These are phyloP conservation scores for Melipona bicolor DNA, from an alignment of 2,888 invertebrate species.

Conservation along the genomic window DNA sequence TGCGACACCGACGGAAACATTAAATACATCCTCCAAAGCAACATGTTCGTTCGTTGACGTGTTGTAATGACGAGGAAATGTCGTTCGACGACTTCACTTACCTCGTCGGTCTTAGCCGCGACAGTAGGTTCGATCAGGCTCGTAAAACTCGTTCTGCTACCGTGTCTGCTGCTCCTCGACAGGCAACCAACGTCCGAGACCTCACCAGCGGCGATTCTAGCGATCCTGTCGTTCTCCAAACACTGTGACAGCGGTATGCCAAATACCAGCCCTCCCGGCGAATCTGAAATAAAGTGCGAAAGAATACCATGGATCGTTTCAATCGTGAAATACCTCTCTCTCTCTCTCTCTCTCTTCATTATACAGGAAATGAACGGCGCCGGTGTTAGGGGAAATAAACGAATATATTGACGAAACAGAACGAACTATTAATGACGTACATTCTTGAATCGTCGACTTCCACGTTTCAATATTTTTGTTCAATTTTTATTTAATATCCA, in stretches of 20 bases:
- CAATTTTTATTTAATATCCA: too few species aligned
- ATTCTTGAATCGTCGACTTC: not conserved
- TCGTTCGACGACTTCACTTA: slow-evolving; percentile 81
- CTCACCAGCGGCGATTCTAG: slow-evolving; percentile 83
- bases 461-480: too few species aligned
- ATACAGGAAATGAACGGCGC: not conserved
- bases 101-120: slow-evolving; percentile 85
- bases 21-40: not conserved
- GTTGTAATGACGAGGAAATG: not conserved
- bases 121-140: slow-evolving; percentile 87
- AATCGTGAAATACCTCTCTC: not conserved
- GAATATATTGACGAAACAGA: not conserved
- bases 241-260: slow-evolving; percentile 94
- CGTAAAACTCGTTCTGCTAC: slow-evolving; percentile 90
- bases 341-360: not conserved
- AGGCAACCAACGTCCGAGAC: slow-evolving; percentile 79
- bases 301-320: slow-evolving; percentile 5
- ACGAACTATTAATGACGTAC: too few species aligned
- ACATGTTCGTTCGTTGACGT: not conserved
- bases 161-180: slow-evolving; percentile 85
- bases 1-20: not conserved
- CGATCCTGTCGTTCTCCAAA: slow-evolving; percentile 90
- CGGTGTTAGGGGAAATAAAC: not conserved
- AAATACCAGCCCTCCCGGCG: slow-evolving; percentile 89
- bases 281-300: slow-evolving; percentile 66